A percentile compares a stretch with the other conserved stretches of the same genome.
phyloP scores from a whole-genome alignment of 37 sponge, comb jelly and placozoan genomes.

The Tethya wilhelma region DNA sequence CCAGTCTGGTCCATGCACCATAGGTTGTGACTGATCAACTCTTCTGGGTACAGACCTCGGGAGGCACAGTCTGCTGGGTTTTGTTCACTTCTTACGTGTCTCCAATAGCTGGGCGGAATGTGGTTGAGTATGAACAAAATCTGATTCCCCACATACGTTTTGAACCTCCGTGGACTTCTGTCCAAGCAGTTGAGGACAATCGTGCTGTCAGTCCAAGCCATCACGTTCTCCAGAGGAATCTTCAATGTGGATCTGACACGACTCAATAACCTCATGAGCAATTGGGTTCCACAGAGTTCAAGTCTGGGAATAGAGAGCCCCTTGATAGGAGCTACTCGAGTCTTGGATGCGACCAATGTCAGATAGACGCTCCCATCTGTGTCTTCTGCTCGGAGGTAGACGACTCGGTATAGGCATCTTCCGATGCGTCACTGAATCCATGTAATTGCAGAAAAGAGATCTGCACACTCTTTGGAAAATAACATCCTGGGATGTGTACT shows the following conservation, averaged over 20 bases:
- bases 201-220: conserved; percentile 36
- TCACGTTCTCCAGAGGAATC: conserved; percentile 1
- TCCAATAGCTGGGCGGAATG: conserved; percentile 9
- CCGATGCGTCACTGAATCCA: conserved; percentile 49
- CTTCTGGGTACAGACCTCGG: conserved; percentile 11
- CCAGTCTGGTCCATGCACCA: conserved; percentile 34
- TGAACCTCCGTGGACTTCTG: conserved; percentile 14
- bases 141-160: conserved; percentile 39
- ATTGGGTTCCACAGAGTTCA: conserved; percentile 33
- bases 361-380: conserved; percentile 1
- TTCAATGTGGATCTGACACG: conserved; percentile 1
- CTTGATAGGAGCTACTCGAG: conserved; percentile 30
- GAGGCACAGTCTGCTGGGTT: too few relatives aligned
- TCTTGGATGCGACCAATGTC: background rate
- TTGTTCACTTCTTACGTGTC: background rate
- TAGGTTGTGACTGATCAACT: conserved; percentile 5
- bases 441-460: background rate
- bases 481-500: conserved; percentile 20
- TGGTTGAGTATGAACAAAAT: background rate
- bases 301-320: conserved; percentile 31
- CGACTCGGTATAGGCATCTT: conserved; percentile 31
- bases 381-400: conserved; percentile 28
- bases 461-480: conserved; percentile 1
- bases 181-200: conserved; percentile 34
- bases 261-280: conserved; percentile 24